Conservation (phyloP, 1,140 invertebrate genomes). For the Sesamia nonagrioides region DNA sequence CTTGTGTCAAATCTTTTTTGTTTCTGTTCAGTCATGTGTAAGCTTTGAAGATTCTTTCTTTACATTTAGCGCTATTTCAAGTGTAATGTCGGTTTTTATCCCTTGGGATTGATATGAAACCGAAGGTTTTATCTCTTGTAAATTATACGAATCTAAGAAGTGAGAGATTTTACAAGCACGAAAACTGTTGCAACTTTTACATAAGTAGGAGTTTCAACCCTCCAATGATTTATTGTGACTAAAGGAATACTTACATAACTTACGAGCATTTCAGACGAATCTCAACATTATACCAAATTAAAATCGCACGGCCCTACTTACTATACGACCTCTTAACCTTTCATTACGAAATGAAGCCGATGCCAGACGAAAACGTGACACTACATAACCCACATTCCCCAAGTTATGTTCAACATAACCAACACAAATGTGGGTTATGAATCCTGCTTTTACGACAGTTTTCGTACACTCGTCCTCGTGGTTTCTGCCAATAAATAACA, state of each 20-base stretch:
- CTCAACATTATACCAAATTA: not conserved
- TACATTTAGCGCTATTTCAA: conserved; percentile 12
- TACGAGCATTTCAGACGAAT: not conserved
- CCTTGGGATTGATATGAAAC: not conserved
- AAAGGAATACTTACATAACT: too few species aligned
- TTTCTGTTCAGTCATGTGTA: conserved; percentile 28
- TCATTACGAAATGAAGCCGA: conserved; percentile 29
- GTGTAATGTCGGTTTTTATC: conserved; percentile 4
- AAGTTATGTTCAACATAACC: conserved; percentile 34
- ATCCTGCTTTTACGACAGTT: conserved; percentile 57
- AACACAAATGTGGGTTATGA: conserved; percentile 57
- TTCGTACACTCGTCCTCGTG: conserved; percentile 38
- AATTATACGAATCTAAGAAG: not conserved
- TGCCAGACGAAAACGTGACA: conserved; percentile 25
- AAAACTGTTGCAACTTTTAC: too few species aligned
- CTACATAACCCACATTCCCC: conserved; percentile 29
- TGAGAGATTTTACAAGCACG: not conserved
- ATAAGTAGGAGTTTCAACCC: too few species aligned
- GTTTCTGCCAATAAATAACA: conserved; percentile 68
- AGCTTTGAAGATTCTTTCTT: conserved; percentile 7
- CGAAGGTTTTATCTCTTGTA: not conserved
- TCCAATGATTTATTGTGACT: too few species aligned
- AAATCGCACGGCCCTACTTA: not conserved
- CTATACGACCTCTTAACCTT: conserved; percentile 3
- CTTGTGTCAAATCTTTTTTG: conserved; percentile 36